Base-by-base conservation (phyloP, 2,888 invertebrate genomes). In the Drosophila helvetica region DNA sequence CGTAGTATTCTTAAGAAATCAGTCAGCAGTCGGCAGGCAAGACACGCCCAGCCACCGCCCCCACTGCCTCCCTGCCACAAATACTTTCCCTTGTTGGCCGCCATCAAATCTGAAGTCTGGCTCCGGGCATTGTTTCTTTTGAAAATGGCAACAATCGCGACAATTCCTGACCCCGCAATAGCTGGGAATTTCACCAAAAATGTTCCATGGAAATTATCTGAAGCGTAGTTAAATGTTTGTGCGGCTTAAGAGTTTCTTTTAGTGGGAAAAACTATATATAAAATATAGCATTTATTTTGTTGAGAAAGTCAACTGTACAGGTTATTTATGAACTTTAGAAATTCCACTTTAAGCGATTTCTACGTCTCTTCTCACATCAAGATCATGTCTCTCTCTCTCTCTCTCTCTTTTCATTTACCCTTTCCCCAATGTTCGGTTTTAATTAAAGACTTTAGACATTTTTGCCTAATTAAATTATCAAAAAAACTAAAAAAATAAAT, bases 31-130 rank as follows among this genome's bases (percentile, higher is more conserved):
- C 38, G 9, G 7, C 38, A 38, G 38, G 6, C 17, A 10, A 27
- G 59, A 53, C 52, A 59, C 68, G 53, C 68, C 52, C 47, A n/a
- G n/a, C 7, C 2, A 27, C 25, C 67, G 68, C 67, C 67, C 67
- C 42, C 67, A 48, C 58, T 52, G 46, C 67, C 58, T 47, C 58
- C 43, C 58, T 51, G 46, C 67, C 58, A 52, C 52, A 67, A 67
- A 58, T 59, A 67, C 67, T 68, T 68, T 68, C 67, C 59, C 67
- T 53, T 55, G 65, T 50, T 22, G 22, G 22, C 19, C n/a, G n/a
- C n/a, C n/a, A n/a, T n/a, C n/a, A n/a, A n/a, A n/a, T n/a, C n/a
- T 19, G 18, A 9, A 53, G 54, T 48, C 25, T 64, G 67, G 52
- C 42, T 67, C 52, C 19, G 47, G 42, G 47, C 52, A 42, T 67